These are phyloP conservation scores for Masnerella sp. DNA, from an alignment of 2,888 invertebrate genomes.

Conservation along the genomic window DNA sequence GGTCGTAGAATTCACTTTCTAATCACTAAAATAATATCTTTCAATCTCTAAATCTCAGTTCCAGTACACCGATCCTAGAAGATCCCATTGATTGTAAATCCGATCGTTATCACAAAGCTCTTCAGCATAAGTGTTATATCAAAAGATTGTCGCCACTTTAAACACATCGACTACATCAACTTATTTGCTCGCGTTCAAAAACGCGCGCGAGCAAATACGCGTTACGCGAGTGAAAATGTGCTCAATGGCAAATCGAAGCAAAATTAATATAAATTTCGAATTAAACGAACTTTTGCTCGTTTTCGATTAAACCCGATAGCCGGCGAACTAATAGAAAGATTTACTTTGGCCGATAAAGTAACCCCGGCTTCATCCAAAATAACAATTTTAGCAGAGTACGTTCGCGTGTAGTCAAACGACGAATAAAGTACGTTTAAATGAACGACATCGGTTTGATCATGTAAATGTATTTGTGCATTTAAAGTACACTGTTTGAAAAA, in stretches of 20 bases:
- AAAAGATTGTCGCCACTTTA: constrained; percentile 35
- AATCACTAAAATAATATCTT: no score
- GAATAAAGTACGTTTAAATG: constrained; percentile 53
- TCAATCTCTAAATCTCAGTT: no score
- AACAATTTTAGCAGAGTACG: constrained; percentile 52
- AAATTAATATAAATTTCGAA: constrained; percentile 28
- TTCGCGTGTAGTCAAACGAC: constrained; percentile 50
- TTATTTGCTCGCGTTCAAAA: constrained; percentile 11
- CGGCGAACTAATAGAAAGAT: constrained; percentile 45
- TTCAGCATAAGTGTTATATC: constrained; percentile 38
- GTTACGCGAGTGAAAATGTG: neutral
- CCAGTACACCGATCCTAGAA: constrained; percentile 24
- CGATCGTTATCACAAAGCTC: constrained; percentile 41
- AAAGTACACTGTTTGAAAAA: constrained; percentile 50
- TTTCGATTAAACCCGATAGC: constrained; percentile 26
- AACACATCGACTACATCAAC: constrained; percentile 20
- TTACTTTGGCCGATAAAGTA: constrained; percentile 43
- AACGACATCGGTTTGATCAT: constrained; percentile 52
- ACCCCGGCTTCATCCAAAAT: constrained; percentile 43
- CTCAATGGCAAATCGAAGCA: neutral
- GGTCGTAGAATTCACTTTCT: no score
- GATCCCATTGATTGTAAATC: constrained; percentile 33
- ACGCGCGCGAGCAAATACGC: neutral
- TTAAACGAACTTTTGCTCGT: constrained; percentile 13
- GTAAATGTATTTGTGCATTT: constrained; percentile 55